Percentiles rank a stretch among this genome's conserved stretches.
Conservation (phyloP, 2,113 vertebrate species). For the Paralichthys olivaceus region DNA sequence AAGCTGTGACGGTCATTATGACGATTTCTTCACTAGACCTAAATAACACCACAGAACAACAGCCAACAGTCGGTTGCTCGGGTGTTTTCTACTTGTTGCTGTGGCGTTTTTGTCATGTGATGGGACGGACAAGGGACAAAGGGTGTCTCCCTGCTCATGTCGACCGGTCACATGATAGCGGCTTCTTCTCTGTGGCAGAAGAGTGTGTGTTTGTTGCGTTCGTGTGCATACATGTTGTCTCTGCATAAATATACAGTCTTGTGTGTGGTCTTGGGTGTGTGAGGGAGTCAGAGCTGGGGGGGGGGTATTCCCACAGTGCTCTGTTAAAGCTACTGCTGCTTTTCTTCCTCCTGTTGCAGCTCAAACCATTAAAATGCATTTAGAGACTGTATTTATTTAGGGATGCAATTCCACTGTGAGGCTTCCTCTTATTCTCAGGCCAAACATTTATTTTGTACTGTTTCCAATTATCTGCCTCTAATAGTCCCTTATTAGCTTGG, state of each 20-base stretch:
- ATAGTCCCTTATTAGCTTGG: background rate
- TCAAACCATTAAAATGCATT: conserved; percentile 7
- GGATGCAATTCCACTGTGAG: background rate
- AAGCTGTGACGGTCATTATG: conserved; percentile 48
- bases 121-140: background rate
- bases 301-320: conserved; percentile 32
- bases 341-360: background rate
- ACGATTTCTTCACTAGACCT: background rate
- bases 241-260: background rate
- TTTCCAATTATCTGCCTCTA: background rate
- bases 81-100: conserved; percentile 38
- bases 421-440: background rate
- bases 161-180: conserved; percentile 33
- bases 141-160: background rate
- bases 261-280: conserved; percentile 28
- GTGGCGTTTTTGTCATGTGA: conserved; percentile 28
- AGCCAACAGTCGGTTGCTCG: background rate
- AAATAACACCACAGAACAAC: background rate
- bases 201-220: conserved; percentile 27
- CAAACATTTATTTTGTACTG: too few species aligned
- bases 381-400: background rate
- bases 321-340: conserved; percentile 34
- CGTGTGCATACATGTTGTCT: conserved; percentile 7
- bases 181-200: conserved; percentile 19
- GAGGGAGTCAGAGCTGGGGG: conserved; percentile 31